Base-by-base conservation (phyloP, 1,140 invertebrate genomes). In the Drosophila kurseongensis region DNA sequence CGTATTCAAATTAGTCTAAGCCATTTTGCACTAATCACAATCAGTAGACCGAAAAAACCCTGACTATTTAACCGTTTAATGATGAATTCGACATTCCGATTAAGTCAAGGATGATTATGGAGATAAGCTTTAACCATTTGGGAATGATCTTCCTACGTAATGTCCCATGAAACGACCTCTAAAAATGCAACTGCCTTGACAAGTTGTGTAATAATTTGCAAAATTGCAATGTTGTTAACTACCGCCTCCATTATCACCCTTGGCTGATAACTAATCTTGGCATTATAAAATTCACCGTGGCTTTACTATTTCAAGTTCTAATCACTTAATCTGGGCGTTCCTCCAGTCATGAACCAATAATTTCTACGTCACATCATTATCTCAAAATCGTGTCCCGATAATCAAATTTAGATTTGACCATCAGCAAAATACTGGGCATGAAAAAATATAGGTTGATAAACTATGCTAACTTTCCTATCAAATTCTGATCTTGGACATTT, bases 91-190 rank as follows among this genome's bases (percentile, higher is more conserved):
- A 62, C 48, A 60, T 59, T 71, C 40, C 6, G 36, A 63, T 56
- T 42, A 4, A 45, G 35, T 50, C 56, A 77, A 52, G 52, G 60
- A 78, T 72, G 76, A 78, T 78, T 13, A 47, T 32, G 48, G 66
- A 42, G 71, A 88, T 83, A 72, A 82, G 83, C 23, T 1, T 4
- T 14, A 44, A 29, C 38, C 41, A 36, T 42, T 23, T 50, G 59
- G 52, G 48, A 48, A 66, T 73, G 61, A 50, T 61, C 69, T 56
- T 40, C 71, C 81, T 51, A 48, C 45, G 52, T 69, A 88, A 63
- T 88, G 83, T 80, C 32, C 83, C 83, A 89, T 88, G 83, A 88
- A 88, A 88, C 60, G 83, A 83, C 83, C 83, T 89, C 84, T 88
- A 88, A 72, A 60, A 55, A 23, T 77, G 63, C 74, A 68, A 52